Conservation (phyloP, 2,888 invertebrate genomes). For the Eupithecia insigniata region DNA sequence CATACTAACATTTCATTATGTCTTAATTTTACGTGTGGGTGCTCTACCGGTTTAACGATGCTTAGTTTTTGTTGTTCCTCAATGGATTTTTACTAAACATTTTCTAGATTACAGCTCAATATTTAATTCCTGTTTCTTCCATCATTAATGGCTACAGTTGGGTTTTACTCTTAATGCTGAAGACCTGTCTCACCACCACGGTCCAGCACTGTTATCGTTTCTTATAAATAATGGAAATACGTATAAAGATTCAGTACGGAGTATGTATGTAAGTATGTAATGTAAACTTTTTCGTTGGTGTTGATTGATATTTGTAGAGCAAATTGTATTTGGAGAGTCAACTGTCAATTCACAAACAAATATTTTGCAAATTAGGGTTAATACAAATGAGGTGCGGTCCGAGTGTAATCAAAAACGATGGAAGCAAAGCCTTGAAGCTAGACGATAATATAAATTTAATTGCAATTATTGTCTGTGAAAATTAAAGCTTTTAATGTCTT, state of each 20-base stretch:
- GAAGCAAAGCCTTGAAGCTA: not conserved
- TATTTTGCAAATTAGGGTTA: conserved; percentile 37
- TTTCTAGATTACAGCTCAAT: not conserved
- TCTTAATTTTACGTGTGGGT: conserved; percentile 66
- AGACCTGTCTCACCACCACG: too few species aligned
- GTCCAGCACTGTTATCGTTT: not conserved
- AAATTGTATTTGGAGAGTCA: not conserved
- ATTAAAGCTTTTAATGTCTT: not conserved
- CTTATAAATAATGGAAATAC: not conserved
- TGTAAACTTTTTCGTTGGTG: not conserved
- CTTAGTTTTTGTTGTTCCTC: not conserved
- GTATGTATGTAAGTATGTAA: too few species aligned
- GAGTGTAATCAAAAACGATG: conserved; percentile 38
- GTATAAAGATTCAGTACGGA: too few species aligned
- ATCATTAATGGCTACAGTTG: not conserved
- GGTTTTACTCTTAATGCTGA: not conserved
- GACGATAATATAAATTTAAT: not conserved
- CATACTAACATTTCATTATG: conserved; percentile 62
- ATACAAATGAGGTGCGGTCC: conserved; percentile 54
- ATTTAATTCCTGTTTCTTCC: too few species aligned
- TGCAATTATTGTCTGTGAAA: not conserved
- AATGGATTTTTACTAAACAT: not conserved
- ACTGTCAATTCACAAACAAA: not conserved
- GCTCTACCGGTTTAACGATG: conserved; percentile 39
- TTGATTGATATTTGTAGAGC: not conserved